Evolutionary conservation across 1,140 invertebrate species (phyloP).

Genomic region (Heterodera carotae): DNA sequence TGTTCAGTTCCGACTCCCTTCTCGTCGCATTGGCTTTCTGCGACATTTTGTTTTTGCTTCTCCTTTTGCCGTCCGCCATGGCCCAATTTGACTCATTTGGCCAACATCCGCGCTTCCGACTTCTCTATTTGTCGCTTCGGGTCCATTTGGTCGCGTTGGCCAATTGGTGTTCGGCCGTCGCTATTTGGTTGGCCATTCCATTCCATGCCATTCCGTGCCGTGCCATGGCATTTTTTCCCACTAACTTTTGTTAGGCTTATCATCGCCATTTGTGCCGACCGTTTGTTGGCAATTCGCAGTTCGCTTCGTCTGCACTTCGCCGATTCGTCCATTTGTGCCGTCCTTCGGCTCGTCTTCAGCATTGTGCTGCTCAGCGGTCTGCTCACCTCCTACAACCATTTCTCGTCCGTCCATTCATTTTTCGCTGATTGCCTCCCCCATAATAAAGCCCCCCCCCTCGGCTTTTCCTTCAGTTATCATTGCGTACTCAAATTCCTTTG

Average conservation of each 20-base stretch:
- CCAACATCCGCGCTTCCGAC: constrained; percentile 42
- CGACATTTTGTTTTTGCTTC: constrained; percentile 51
- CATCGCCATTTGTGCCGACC: constrained; percentile 56
- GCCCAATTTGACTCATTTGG: constrained; percentile 53
- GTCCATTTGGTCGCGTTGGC: constrained; percentile 51
- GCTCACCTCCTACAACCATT: constrained; percentile 57
- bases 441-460: background rate
- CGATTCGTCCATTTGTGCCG: constrained; percentile 46
- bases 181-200: constrained; percentile 45
- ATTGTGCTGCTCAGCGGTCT: constrained; percentile 47
- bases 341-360: constrained; percentile 33
- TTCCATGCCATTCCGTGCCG: background rate
- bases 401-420: constrained; percentile 28
- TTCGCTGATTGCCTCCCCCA: background rate
- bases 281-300: constrained; percentile 49
- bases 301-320: constrained; percentile 36
- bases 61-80: constrained; percentile 50
- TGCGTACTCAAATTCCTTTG: constrained; percentile 52
- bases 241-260: constrained; percentile 42
- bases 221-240: background rate
- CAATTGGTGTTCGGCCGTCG: constrained; percentile 54
- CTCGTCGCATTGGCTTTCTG: constrained; percentile 52
- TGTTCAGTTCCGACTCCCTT: constrained; percentile 49
- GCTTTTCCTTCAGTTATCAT: constrained; percentile 29
- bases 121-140: constrained; percentile 43